Evolutionary conservation across 2,113 vertebrate species (phyloP).

Genomic region (Mormyrus iriodes): DNA sequence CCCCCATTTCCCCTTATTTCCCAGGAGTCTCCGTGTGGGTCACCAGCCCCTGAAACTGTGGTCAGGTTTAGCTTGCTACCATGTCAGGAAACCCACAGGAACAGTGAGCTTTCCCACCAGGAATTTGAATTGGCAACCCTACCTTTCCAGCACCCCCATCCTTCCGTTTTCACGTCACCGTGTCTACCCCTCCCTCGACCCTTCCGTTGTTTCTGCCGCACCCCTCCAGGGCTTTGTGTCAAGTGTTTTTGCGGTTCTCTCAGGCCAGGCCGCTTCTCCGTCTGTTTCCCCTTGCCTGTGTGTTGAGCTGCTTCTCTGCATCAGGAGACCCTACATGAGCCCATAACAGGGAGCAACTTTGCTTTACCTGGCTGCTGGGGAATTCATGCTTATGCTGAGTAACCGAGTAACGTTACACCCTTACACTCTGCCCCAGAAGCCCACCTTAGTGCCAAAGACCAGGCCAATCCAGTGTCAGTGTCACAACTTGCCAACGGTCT

Average conservation of each 20-base stretch:
- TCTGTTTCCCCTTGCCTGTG: not conserved
- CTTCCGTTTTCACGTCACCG: conserved; percentile 29
- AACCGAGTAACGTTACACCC: not conserved
- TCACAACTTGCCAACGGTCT: not conserved
- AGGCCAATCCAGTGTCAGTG: not conserved
- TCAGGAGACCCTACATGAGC: not conserved
- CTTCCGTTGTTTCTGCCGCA: conserved; percentile 43
- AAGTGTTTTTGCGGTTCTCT: not conserved
- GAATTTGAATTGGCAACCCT: conserved; percentile 42
- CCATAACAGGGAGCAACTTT: not conserved
- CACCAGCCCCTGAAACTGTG: no score
- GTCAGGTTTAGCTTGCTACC: conserved; percentile 59
- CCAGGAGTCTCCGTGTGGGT: no score
- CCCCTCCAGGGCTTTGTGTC: not conserved
- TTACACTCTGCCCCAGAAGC: not conserved
- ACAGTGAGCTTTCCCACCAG: conserved; percentile 60
- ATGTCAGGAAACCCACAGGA: conserved; percentile 61
- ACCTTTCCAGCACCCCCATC: conserved; percentile 31
- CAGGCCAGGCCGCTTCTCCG: not conserved
- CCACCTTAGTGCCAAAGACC: not conserved
- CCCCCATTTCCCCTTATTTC: conserved; percentile 31
- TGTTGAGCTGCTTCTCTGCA: not conserved
- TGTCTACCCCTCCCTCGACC: conserved; percentile 41
- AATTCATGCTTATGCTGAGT: not conserved
- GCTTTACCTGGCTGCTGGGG: not conserved